Evolutionary conservation across 1,140 invertebrate genomes (phyloP).

Genomic region (Drosophila equinoxialis): DNA sequence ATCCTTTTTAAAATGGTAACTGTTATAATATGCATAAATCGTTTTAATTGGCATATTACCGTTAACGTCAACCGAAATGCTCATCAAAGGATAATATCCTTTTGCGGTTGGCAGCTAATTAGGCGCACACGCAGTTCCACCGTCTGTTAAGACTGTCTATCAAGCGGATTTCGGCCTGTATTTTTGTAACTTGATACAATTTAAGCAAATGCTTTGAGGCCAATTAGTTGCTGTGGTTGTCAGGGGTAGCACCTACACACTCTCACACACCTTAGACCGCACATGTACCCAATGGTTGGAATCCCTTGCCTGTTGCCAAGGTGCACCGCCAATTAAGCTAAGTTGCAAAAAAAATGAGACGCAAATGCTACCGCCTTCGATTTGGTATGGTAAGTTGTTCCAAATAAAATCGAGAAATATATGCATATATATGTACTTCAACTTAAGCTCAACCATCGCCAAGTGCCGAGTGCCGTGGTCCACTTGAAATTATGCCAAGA

Average conservation of each 20-base stretch:
- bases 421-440: background rate
- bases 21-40: conserved; percentile 26
- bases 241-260: conserved; percentile 14
- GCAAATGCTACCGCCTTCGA: conserved; percentile 5
- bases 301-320: conserved; percentile 12
- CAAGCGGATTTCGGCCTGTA: conserved; percentile 15
- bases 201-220: conserved; percentile 19
- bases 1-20: background rate
- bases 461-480: conserved; percentile 23
- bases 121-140: conserved; percentile 21
- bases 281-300: background rate
- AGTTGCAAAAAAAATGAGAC: background rate
- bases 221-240: conserved; percentile 19
- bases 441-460: conserved; percentile 7
- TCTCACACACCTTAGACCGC: background rate
- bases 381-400: conserved; percentile 1
- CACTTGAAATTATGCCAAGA: conserved; percentile 31
- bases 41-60: conserved; percentile 27
- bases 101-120: conserved; percentile 23
- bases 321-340: conserved; percentile 22
- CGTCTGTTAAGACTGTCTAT: conserved; percentile 3
- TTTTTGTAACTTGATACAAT: conserved; percentile 31
- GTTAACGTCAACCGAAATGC: conserved; percentile 15
- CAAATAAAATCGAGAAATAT: conserved; percentile 18
- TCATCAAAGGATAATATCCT: conserved; percentile 27